Percentiles rank a stretch among this genome's conserved stretches.
phyloP scores from a whole-genome alignment of 2,888 invertebrate species.

The Pyrgus malvae region DNA sequence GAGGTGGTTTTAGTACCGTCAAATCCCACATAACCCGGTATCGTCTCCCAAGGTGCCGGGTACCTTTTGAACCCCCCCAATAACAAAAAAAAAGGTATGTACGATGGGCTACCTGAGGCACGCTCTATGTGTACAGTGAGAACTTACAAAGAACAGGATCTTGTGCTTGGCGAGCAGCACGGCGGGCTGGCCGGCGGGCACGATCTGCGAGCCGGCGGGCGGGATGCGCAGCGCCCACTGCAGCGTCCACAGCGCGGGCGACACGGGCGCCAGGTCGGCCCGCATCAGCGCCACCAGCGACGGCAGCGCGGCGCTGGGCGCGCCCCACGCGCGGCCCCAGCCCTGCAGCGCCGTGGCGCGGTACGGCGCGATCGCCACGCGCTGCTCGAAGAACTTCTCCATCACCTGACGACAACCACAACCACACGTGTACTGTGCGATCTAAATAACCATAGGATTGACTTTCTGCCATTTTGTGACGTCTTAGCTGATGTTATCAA shows the following conservation, averaged over 20 bases:
- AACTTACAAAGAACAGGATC: slow-evolving; percentile 94
- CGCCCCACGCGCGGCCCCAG: slow-evolving; percentile 92
- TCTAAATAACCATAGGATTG: no score
- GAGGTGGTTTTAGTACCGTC: no score
- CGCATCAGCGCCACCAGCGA: slow-evolving; percentile 95
- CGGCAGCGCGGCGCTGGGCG: slow-evolving; percentile 92
- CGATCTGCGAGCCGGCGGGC: slow-evolving; percentile 92
- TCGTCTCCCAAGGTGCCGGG: no score
- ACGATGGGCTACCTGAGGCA: no score
- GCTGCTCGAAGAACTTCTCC: slow-evolving; percentile 95
- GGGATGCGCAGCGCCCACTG: slow-evolving; percentile 97
- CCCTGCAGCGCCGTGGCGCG: slow-evolving; percentile 94
- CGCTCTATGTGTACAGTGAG: no score
- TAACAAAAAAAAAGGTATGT: no score
- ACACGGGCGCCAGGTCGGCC: slow-evolving; percentile 81
- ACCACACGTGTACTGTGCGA: background rate
- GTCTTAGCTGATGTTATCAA: no score
- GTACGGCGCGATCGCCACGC: slow-evolving; percentile 94
- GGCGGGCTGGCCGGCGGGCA: slow-evolving; percentile 94
- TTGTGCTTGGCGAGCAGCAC: slow-evolving; percentile 92
- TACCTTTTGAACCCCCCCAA: no score
- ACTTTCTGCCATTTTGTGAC: no score
- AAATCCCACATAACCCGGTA: no score
- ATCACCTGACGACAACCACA: slow-evolving; percentile 83
- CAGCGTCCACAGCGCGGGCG: slow-evolving; percentile 89